Percentiles rank a stretch among this genome's conserved stretches.
phyloP scores from a whole-genome alignment of 2,113 vertebrate species.

The Actenoides hombroni region DNA sequence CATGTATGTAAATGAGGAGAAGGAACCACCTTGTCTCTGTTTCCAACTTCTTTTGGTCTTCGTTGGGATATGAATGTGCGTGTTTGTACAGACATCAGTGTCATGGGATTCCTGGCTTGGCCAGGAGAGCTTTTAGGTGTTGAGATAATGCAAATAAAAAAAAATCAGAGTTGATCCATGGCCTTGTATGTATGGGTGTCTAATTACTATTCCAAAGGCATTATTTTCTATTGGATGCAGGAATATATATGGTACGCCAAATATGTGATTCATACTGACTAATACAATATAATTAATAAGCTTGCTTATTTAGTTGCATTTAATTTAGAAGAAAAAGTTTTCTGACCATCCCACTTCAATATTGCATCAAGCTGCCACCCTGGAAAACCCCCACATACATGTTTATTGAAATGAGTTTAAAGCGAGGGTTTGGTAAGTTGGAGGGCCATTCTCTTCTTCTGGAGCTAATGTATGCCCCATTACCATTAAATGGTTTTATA shows the following conservation, averaged over 20 bases:
- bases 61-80: rapidly evolving
- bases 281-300: not conserved
- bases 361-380: not conserved
- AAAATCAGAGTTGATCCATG: not conserved
- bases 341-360: not conserved
- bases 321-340: constrained; percentile 33
- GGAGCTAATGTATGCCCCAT: constrained; percentile 35
- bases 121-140: not conserved
- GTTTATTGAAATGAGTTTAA: not conserved
- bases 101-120: not conserved
- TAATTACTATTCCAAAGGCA: constrained; percentile 33
- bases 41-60: not conserved
- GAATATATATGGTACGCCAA: not conserved
- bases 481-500: constrained; percentile 43
- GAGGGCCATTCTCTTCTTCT: not conserved
- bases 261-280: constrained; percentile 24
- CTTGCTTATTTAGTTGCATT: constrained; percentile 36
- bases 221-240: not conserved
- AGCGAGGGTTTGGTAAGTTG: not conserved
- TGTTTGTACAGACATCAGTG: not conserved
- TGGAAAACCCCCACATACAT: not conserved
- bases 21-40: not conserved
- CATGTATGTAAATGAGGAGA: not conserved
- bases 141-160: constrained; percentile 13
- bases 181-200: not conserved